Evolutionary conservation across 2,113 vertebrate species (phyloP).

Genomic region (Rhinogobius similis): DNA sequence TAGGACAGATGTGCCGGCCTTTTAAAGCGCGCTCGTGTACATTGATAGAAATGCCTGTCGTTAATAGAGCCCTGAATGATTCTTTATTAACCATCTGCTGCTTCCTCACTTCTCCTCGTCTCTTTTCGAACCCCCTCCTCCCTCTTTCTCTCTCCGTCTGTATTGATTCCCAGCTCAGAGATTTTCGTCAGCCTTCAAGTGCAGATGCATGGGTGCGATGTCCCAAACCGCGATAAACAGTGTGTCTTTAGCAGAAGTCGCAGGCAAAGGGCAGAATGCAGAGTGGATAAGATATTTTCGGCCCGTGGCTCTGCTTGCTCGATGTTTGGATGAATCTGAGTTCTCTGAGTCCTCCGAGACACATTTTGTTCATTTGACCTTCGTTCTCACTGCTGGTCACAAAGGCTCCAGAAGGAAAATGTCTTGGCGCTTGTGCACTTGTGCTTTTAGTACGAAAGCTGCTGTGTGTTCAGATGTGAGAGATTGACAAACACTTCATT

Average conservation of each 20-base stretch:
- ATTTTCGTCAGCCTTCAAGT: not conserved
- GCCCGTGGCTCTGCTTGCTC: not conserved
- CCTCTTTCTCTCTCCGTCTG: not conserved
- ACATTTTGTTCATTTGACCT: slow-evolving; percentile 3
- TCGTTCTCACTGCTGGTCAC: not conserved
- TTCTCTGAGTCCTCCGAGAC: not conserved
- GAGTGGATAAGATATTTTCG: slow-evolving; percentile 1
- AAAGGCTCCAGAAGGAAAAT: not conserved
- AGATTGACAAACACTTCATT: not conserved
- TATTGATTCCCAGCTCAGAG: not conserved
- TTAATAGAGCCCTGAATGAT: slow-evolving; percentile 11
- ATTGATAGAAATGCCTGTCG: not conserved
- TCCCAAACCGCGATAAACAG: slow-evolving; percentile 2
- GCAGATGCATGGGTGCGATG: not conserved
- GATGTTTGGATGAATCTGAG: not conserved
- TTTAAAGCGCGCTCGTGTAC: not conserved
- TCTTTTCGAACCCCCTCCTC: not conserved
- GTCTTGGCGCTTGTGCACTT: not conserved
- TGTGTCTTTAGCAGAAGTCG: not conserved
- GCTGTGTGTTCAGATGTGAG: not conserved
- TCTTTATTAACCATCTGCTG: slow-evolving; percentile 13
- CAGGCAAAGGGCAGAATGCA: not conserved
- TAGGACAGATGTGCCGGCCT: slow-evolving; percentile 4
- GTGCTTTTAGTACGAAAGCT: not conserved
- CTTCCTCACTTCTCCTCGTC: not conserved